Conservation (phyloP, 1,140 invertebrate genomes). For the Drosophila pallidifrons region DNA sequence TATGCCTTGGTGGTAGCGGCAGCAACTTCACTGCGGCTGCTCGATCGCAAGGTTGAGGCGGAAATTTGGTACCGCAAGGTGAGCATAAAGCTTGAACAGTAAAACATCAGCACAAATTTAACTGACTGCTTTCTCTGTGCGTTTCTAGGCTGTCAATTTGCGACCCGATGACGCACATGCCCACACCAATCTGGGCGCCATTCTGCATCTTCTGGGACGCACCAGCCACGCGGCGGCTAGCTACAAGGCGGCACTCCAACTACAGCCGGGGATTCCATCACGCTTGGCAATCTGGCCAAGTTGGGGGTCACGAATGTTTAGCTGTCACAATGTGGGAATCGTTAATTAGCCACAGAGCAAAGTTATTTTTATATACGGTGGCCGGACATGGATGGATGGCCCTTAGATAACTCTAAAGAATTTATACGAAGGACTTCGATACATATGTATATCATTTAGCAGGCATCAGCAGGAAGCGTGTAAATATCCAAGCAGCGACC, state of each 20-base stretch:
- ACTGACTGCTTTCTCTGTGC: neutral
- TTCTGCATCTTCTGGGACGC: constrained; percentile 96
- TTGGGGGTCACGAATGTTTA: constrained; percentile 85
- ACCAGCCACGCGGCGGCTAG: constrained; percentile 93
- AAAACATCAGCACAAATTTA: no score
- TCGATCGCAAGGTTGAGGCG: constrained; percentile 91
- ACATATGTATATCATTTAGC: constrained; percentile 80
- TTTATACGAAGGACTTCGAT: constrained; percentile 82
- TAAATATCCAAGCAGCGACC: constrained; percentile 74
- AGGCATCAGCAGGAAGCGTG: constrained; percentile 43
- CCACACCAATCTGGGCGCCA: constrained; percentile 97
- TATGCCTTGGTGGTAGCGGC: constrained; percentile 94
- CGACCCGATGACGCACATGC: constrained; percentile 89
- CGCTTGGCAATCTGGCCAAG: constrained; percentile 94
- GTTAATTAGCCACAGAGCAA: constrained; percentile 50
- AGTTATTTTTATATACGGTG: constrained; percentile 70
- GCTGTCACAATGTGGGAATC: constrained; percentile 11
- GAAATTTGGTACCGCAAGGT: constrained; percentile 94
- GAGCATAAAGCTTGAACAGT: constrained; percentile 59
- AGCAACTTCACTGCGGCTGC: constrained; percentile 93
- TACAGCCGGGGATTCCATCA: constrained; percentile 95
- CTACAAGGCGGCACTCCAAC: constrained; percentile 92
- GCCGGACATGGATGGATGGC: constrained; percentile 11
- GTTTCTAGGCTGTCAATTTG: constrained; percentile 74
- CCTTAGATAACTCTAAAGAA: constrained; percentile 79